Evolutionary conservation across 53 echinoderm and acorn worm species (phyloP).

Genomic region (Pentamera pediparva): DNA sequence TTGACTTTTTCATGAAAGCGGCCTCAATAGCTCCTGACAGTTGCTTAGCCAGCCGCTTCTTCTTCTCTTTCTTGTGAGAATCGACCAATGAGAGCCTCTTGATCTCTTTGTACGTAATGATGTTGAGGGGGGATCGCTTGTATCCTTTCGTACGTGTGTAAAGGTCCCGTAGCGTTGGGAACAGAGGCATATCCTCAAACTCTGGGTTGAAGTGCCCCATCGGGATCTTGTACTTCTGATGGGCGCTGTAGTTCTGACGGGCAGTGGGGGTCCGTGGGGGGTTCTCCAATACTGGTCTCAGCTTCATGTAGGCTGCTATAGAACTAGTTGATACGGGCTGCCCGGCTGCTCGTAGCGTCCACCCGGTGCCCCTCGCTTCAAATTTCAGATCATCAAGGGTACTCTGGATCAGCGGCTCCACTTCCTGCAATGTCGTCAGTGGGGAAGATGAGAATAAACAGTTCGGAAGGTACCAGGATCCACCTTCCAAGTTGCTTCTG

Average conservation of each 20-base stretch:
- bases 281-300: constrained; percentile 8
- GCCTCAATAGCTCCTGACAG: background rate
- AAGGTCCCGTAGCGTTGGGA: constrained; percentile 6
- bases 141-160: background rate
- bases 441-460: background rate
- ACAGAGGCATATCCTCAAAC: constrained; percentile 14
- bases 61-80: background rate
- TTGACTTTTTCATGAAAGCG: background rate
- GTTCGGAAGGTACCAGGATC: background rate
- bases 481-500: background rate
- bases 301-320: constrained; percentile 16
- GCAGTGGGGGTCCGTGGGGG: background rate
- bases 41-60: background rate
- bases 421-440: background rate
- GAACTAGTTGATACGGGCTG: background rate
- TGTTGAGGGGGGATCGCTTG: background rate
- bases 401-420: background rate
- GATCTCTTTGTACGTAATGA: background rate
- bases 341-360: background rate
- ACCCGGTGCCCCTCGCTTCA: background rate
- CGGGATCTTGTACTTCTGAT: constrained; percentile 7
- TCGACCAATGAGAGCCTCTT: background rate
- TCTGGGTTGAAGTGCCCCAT: constrained; percentile 33
- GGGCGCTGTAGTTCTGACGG: background rate
- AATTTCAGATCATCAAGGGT: background rate